phyloP scores from a whole-genome alignment of 1,140 invertebrate species.

The Drosophila sproati region DNA sequence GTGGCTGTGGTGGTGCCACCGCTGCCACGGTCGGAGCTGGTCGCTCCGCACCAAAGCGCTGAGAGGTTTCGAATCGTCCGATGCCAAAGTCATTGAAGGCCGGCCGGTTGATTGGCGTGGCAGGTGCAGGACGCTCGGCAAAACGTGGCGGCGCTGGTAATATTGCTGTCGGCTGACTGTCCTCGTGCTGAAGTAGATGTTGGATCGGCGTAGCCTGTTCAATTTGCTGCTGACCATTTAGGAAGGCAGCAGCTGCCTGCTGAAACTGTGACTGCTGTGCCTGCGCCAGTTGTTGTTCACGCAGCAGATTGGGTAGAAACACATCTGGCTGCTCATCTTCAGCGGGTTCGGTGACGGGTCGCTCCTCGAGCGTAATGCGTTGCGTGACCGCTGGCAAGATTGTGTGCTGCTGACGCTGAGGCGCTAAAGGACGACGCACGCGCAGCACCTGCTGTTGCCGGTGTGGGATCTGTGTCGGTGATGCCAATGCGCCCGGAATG shows the following conservation, averaged over 20 bases:
- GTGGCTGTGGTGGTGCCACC: conserved; percentile 47
- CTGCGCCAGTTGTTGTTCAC: conserved; percentile 80
- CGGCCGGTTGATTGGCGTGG: conserved; percentile 47
- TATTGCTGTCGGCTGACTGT: conserved; percentile 84
- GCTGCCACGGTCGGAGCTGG: conserved; percentile 47
- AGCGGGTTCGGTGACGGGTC: conserved; percentile 86
- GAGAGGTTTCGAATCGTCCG: conserved; percentile 67
- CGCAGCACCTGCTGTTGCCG: conserved; percentile 81
- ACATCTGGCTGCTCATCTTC: conserved; percentile 85
- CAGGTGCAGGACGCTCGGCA: conserved; percentile 70
- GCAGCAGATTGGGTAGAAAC: conserved; percentile 69
- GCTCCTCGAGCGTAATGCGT: conserved; percentile 85
- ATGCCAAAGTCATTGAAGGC: conserved; percentile 80
- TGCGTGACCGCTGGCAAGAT: conserved; percentile 85
- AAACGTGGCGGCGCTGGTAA: conserved; percentile 84
- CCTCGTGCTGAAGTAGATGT: conserved; percentile 72
- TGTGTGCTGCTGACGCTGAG: conserved; percentile 84
- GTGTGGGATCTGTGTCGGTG: conserved; percentile 84
- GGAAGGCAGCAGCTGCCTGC: conserved; percentile 74
- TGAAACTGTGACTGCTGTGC: conserved; percentile 85
- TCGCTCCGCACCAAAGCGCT: conserved; percentile 67
- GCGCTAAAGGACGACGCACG: conserved; percentile 84
- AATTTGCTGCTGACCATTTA: conserved; percentile 79
- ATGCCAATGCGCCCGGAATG: conserved; percentile 87
- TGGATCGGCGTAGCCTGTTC: conserved; percentile 80